Conservation (phyloP, 2,888 invertebrate genomes). For the Aplocera efformata region DNA sequence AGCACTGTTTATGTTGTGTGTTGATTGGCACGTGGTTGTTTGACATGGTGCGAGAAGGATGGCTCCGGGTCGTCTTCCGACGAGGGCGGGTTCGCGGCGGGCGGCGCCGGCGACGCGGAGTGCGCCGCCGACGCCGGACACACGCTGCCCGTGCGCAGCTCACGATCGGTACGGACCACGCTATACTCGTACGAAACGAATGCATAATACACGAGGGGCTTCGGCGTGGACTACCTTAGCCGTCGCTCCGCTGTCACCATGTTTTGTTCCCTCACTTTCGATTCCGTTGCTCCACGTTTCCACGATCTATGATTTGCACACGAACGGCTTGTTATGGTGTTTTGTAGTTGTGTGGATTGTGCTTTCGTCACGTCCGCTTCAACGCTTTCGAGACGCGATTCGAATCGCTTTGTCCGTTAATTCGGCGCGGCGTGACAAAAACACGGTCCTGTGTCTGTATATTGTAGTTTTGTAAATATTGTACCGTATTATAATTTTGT, state of each 20-base stretch:
- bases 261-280: constrained; percentile 47
- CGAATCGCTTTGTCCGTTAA: constrained; percentile 28
- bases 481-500: constrained; percentile 36
- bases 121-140: constrained; percentile 64
- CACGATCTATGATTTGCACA: constrained; percentile 71
- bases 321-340: constrained; percentile 65
- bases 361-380: constrained; percentile 49
- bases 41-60: constrained; percentile 65
- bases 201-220: constrained; percentile 44
- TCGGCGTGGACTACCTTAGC: constrained; percentile 29
- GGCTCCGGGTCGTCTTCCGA: constrained; percentile 77
- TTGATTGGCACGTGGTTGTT: constrained; percentile 62
- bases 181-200: constrained; percentile 40
- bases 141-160: constrained; percentile 79
- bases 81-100: constrained; percentile 76
- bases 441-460: constrained; percentile 41
- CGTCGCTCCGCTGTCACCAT: constrained; percentile 27
- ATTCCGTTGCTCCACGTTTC: constrained; percentile 66
- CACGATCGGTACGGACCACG: constrained; percentile 69
- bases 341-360: constrained; percentile 46
- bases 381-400: constrained; percentile 32
- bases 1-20: constrained; percentile 44
- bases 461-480: constrained; percentile 44
- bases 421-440: constrained; percentile 43
- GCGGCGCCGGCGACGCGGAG: constrained; percentile 57